phyloP scores from a whole-genome alignment of 2,113 vertebrate species.

The Psettodes erumei region DNA sequence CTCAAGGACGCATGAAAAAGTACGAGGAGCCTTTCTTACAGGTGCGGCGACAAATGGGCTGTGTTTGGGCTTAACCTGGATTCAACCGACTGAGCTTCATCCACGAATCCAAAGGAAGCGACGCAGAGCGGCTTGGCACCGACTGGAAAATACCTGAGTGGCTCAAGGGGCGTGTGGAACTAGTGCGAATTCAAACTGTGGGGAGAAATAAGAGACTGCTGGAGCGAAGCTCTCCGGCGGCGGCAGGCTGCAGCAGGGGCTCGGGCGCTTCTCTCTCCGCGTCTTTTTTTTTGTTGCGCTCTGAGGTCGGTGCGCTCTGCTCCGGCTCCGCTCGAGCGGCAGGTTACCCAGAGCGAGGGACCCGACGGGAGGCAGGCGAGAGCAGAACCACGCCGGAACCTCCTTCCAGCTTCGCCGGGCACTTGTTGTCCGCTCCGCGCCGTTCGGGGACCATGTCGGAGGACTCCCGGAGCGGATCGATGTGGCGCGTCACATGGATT shows the following conservation, averaged over 20 bases:
- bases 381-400: slow-evolving; percentile 25
- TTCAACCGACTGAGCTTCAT: slow-evolving; percentile 41
- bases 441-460: slow-evolving; percentile 67
- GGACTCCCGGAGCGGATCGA: slow-evolving; percentile 67
- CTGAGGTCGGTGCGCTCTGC: slow-evolving; percentile 43
- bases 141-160: background rate
- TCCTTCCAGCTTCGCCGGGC: slow-evolving; percentile 53
- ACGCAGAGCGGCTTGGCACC: slow-evolving; percentile 13
- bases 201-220: too few species aligned
- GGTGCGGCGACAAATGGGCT: slow-evolving; percentile 52
- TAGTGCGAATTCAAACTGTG: slow-evolving; percentile 6
- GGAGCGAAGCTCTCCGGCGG: slow-evolving; percentile 15
- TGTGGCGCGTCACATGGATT: slow-evolving; percentile 82
- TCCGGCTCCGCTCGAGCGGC: slow-evolving; percentile 23
- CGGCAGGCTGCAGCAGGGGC: slow-evolving; percentile 4
- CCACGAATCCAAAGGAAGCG: slow-evolving; percentile 11
- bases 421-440: slow-evolving; percentile 70
- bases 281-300: slow-evolving; percentile 9
- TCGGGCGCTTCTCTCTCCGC: background rate
- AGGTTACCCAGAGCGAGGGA: slow-evolving; percentile 14
- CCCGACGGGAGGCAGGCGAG: slow-evolving; percentile 24
- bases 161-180: slow-evolving; percentile 8
- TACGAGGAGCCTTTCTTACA: slow-evolving; percentile 49
- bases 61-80: slow-evolving; percentile 52
- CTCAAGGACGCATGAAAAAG: slow-evolving; percentile 46